These are phyloP conservation scores for Arctopsyche grandis DNA, from an alignment of 1,140 invertebrate species.

Conservation along the genomic window DNA sequence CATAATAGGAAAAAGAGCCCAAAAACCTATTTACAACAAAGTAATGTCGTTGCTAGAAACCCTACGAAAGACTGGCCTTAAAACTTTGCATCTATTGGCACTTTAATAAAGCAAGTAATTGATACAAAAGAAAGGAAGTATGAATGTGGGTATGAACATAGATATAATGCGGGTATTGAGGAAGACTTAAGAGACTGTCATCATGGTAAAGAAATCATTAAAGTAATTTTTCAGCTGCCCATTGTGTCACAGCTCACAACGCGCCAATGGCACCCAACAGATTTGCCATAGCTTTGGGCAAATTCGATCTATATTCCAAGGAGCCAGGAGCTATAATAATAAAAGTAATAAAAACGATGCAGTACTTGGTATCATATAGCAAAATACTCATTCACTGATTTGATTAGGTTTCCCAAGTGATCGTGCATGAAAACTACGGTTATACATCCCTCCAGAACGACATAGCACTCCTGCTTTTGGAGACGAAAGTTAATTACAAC, in stretches of 20 bases:
- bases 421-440: constrained; percentile 39
- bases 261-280: not conserved
- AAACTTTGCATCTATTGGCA: too few species aligned
- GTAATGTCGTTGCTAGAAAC: too few species aligned
- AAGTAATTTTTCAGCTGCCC: constrained; percentile 34
- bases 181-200: too few species aligned
- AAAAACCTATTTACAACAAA: too few species aligned
- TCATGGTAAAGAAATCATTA: not conserved
- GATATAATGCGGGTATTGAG: too few species aligned
- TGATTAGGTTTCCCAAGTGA: constrained; percentile 34
- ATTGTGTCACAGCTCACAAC: constrained; percentile 33
- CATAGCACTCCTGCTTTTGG: constrained; percentile 43
- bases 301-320: constrained; percentile 11
- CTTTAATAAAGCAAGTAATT: too few species aligned
- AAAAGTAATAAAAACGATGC: not conserved
- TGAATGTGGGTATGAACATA: too few species aligned
- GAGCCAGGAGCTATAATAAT: constrained; percentile 34
- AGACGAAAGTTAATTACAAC: constrained; percentile 23
- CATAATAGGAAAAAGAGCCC: too few species aligned
- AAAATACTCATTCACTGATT: not conserved
- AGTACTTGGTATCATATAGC: not conserved
- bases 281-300: constrained; percentile 37
- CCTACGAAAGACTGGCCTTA: too few species aligned
- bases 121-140: too few species aligned
- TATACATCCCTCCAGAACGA: constrained; percentile 38